phyloP scores from a whole-genome alignment of 2,113 vertebrate species.

The Antigone vipio region DNA sequence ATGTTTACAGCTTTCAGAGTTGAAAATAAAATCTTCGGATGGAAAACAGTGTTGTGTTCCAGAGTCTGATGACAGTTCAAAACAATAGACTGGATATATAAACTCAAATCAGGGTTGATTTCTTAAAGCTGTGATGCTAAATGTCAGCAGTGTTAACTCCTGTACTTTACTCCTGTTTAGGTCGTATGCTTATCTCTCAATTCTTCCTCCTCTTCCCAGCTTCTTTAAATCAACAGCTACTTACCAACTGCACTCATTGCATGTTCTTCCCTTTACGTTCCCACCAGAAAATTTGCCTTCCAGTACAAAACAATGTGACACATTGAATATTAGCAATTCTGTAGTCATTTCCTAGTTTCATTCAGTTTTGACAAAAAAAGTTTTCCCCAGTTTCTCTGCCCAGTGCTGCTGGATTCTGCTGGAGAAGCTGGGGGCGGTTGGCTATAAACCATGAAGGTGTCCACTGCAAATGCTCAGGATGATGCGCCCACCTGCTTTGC shows the following conservation, averaged over 20 bases:
- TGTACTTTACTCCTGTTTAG: background rate
- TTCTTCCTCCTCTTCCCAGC: background rate
- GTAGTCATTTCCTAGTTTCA: background rate
- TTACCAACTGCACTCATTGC: background rate
- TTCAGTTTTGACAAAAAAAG: background rate
- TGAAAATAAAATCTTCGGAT: background rate
- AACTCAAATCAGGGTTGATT: background rate
- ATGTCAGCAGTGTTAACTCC: background rate
- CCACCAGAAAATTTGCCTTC: background rate
- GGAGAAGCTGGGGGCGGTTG: background rate
- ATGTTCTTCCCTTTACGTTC: background rate
- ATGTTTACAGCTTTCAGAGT: background rate
- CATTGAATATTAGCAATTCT: background rate
- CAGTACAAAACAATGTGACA: background rate
- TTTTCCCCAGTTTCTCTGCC: background rate
- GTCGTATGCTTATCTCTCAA: background rate
- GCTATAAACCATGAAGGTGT: background rate
- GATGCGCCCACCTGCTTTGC: background rate
- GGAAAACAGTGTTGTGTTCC: background rate
- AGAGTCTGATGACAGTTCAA: background rate
- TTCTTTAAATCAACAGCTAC: background rate
- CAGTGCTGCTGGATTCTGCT: background rate
- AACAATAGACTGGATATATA: background rate
- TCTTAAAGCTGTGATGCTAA: background rate
- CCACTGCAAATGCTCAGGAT: background rate